A percentile compares a stretch with the other conserved stretches of the same genome.
Evolutionary conservation across 2,888 invertebrate species (phyloP).

Genomic region (Onthophagus sagittarius): DNA sequence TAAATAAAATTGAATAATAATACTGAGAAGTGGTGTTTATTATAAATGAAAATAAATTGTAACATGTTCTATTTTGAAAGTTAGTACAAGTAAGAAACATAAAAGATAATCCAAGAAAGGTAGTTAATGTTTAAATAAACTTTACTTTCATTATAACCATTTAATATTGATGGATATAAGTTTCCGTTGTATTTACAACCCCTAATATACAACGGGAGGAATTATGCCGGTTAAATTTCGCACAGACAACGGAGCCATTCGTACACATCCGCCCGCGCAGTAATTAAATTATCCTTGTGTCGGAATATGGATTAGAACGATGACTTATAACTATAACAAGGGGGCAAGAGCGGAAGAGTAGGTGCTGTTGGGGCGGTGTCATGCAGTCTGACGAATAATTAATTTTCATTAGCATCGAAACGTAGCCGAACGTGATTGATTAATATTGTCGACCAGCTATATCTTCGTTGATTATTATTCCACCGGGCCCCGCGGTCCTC

Average conservation of each 20-base stretch:
- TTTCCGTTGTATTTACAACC: not conserved
- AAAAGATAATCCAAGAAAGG: not conserved
- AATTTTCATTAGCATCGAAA: slow-evolving; percentile 18
- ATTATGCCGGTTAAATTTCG: not conserved
- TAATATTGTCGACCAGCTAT: slow-evolving; percentile 13
- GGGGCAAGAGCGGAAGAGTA: slow-evolving; percentile 5
- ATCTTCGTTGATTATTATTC: slow-evolving; percentile 13
- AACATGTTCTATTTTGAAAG: too few species aligned
- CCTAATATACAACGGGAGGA: not conserved
- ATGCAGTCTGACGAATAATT: slow-evolving; percentile 13
- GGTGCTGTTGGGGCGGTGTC: slow-evolving; percentile 9
- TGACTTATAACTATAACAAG: slow-evolving; percentile 6
- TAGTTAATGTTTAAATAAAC: not conserved
- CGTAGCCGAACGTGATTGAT: slow-evolving; percentile 17
- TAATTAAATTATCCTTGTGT: slow-evolving; percentile 9
- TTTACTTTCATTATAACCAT: not conserved
- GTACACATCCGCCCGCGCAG: not conserved
- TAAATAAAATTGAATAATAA: too few species aligned
- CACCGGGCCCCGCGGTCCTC: not conserved
- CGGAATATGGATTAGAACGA: slow-evolving; percentile 6
- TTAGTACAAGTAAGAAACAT: not conserved
- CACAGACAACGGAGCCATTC: not conserved
- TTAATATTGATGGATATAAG: not conserved
- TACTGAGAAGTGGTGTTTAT: too few species aligned
- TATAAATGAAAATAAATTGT: too few species aligned